Conservation (phyloP, 2,888 invertebrate species). For the Charanyca ferruginea region DNA sequence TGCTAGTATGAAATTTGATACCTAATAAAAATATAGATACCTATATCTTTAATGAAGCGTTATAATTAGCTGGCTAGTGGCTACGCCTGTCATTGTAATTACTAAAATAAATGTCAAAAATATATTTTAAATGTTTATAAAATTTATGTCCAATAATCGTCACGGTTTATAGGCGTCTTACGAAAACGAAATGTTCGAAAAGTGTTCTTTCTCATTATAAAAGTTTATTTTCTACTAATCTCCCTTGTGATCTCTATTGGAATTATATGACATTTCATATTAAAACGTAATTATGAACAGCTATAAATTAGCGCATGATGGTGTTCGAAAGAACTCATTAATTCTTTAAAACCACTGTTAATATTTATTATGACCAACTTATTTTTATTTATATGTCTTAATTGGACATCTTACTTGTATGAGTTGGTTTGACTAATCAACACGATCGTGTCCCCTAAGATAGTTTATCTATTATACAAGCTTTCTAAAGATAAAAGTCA, state of each 20-base stretch:
- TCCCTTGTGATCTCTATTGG: constrained; percentile 62
- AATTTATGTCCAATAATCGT: constrained; percentile 60
- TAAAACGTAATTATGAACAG: constrained; percentile 64
- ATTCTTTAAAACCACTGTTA: constrained; percentile 68
- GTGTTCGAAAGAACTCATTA: constrained; percentile 72
- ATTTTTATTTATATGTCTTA: constrained; percentile 78
- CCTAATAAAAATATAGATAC: constrained; percentile 34
- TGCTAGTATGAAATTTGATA: constrained; percentile 9
- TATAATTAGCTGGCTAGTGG: constrained; percentile 33
- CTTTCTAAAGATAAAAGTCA: constrained; percentile 88
- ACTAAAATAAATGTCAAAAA: constrained; percentile 51
- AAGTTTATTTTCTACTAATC: constrained; percentile 63
- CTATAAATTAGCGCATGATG: constrained; percentile 71
- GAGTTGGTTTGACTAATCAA: constrained; percentile 80
- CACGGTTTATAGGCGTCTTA: constrained; percentile 53
- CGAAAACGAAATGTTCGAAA: constrained; percentile 37
- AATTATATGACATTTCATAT: constrained; percentile 64
- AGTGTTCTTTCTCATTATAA: constrained; percentile 54
- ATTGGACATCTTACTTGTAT: constrained; percentile 73
- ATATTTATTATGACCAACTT: constrained; percentile 71
- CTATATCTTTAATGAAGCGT: constrained; percentile 34
- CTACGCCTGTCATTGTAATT: constrained; percentile 42
- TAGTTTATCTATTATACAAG: constrained; percentile 86
- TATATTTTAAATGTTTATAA: constrained; percentile 43
- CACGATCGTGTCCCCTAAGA: constrained; percentile 83